Base-by-base conservation (phyloP, 2,797 vertebrate species). In the Propithecus deckenii region DNA sequence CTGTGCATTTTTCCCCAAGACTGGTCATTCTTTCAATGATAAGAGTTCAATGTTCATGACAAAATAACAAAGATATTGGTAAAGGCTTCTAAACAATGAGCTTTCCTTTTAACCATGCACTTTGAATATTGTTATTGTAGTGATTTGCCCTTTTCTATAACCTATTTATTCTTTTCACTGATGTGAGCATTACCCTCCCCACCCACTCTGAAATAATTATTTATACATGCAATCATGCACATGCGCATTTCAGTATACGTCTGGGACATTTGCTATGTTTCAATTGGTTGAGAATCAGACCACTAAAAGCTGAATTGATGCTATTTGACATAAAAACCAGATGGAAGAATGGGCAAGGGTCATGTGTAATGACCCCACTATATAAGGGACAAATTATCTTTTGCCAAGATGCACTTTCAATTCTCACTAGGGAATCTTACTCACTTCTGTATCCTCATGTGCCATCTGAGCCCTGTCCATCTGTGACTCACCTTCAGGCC, bases 251-350 rank as follows among this genome's bases (percentile, higher is more conserved):
- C 20, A 46, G 6, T 67, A 41, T 35, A 74, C 69, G 11, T 63
- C 23, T 43, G 8, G 11, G 28, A 55, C 78, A 97, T 79, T 75
- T 90, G 0, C 50, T 97, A 9, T 85, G 13, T 75, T 95, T 93
- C 20, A 96, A 87, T 46, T 76, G 80, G 18, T 41, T 84, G 41
- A 95, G 41, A 91, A 91, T 86, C 43, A 93, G 48, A 95, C 30
- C 48, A 91, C 35, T 80, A 86, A 89, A 96, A 89, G 46, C 30
- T 94, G 71, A 97, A 89, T 91, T 98, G 96, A 98, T 97, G 84
- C 15, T 94, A 81, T 88, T 91, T 97, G 97, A 98, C 97, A 96
- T 55, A 93, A n/a, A 97, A 97, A 96, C 52, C 96, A 97, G 97
- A 97, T 97, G 97, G 95, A 89, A 28, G 71, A 72, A 72, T 91